Percentiles rank a stretch among this genome's conserved stretches.
phyloP scores from a whole-genome alignment of 2,888 invertebrate genomes.

The Chrysopilus asiliformis region DNA sequence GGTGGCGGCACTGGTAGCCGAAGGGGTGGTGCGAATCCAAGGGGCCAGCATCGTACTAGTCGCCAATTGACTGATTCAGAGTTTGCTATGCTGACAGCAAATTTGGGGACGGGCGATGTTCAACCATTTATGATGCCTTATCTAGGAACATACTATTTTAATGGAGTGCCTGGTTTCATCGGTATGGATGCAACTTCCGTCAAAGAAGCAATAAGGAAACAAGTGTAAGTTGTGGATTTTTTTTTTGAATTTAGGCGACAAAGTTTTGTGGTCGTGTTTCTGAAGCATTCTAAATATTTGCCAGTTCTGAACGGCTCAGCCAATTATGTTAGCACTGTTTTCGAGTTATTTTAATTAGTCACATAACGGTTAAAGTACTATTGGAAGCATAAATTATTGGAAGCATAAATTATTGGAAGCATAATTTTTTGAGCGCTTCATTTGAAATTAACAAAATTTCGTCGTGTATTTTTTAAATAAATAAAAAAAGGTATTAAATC shows the following conservation, averaged over 20 bases:
- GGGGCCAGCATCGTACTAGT: background rate
- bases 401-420: too few species aligned
- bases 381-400: too few species aligned
- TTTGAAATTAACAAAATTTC: too few species aligned
- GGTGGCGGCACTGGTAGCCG: slow-evolving; percentile 39
- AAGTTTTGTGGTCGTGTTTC: too few species aligned
- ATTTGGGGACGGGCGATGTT: slow-evolving; percentile 5
- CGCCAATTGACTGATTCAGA: slow-evolving; percentile 20
- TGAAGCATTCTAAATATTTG: too few species aligned
- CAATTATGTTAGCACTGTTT: too few species aligned
- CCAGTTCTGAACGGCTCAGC: too few species aligned
- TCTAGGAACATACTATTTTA: slow-evolving; percentile 36
- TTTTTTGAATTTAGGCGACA: slow-evolving; percentile 7
- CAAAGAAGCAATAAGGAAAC: slow-evolving; percentile 75
- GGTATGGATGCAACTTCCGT: slow-evolving; percentile 43
- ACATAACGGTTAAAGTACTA: too few species aligned
- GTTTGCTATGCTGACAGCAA: slow-evolving; percentile 32
- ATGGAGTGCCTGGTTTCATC: slow-evolving; percentile 30
- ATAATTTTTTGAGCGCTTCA: too few species aligned
- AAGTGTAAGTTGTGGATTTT: slow-evolving; percentile 57
- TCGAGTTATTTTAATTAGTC: too few species aligned
- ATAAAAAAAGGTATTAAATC: background rate
- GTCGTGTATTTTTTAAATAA: background rate
- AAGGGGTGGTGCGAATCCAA: slow-evolving; percentile 33
- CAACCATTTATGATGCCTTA: slow-evolving; percentile 25